phyloP scores from a whole-genome alignment of 2,113 vertebrate species.

The Natator depressus region DNA sequence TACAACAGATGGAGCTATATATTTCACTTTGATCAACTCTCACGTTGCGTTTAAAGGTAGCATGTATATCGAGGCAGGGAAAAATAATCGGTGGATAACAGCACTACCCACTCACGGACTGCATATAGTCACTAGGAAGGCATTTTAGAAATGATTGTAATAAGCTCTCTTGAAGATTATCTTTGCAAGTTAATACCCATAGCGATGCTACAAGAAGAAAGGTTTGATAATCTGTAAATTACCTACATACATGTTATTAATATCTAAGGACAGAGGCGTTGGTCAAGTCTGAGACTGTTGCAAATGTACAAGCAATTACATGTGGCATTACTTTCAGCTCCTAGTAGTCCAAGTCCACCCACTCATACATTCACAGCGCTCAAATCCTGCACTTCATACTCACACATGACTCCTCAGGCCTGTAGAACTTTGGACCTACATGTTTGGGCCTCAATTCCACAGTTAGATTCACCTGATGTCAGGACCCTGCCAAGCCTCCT shows the following conservation, averaged over 20 bases:
- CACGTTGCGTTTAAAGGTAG: neutral
- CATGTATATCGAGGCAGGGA: neutral
- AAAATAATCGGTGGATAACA: neutral
- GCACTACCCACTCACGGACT: neutral
- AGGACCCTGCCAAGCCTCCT: too few relatives aligned
- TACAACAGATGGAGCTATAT: slow-evolving; percentile 74
- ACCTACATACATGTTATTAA: neutral
- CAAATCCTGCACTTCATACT: too few relatives aligned
- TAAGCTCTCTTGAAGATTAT: neutral
- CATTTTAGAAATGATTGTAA: neutral
- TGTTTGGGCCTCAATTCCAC: too few relatives aligned
- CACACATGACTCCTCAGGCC: too few relatives aligned
- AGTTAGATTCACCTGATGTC: too few relatives aligned
- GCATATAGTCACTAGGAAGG: neutral
- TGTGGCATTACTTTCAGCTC: too few relatives aligned
- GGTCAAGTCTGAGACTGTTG: neutral
- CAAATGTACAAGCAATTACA: too few relatives aligned
- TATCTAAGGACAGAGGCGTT: neutral
- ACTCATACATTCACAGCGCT: too few relatives aligned
- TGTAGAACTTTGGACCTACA: too few relatives aligned
- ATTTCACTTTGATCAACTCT: slow-evolving; percentile 52
- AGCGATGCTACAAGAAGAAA: neutral
- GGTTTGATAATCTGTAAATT: too few relatives aligned
- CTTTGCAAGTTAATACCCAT: neutral
- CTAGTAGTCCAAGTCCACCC: too few relatives aligned